phyloP scores from a whole-genome alignment of 2,888 invertebrate genomes.

The Heteropelma amictum region DNA sequence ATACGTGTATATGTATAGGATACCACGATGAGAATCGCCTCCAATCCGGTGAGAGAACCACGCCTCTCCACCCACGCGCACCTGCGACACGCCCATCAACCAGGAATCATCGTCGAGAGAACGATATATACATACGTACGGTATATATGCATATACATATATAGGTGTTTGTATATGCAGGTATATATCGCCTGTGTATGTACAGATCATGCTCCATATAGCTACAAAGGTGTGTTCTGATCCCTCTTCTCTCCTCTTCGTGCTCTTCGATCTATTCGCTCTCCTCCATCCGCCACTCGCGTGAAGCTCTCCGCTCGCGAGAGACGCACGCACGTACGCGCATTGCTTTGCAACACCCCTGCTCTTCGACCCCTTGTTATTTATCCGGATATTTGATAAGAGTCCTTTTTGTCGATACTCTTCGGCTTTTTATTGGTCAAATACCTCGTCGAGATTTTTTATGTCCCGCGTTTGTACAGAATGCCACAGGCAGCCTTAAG shows the following conservation, averaged over 20 bases:
- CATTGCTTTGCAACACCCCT: neutral
- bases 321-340: constrained; percentile 24
- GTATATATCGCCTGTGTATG: constrained; percentile 1
- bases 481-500: too few relatives aligned
- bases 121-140: constrained; percentile 7
- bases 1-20: constrained; percentile 16
- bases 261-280: constrained; percentile 36
- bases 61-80: constrained; percentile 77
- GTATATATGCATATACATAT: constrained; percentile 1
- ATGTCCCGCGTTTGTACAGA: too few relatives aligned
- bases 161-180: neutral
- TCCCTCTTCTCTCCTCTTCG: constrained; percentile 18
- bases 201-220: constrained; percentile 10
- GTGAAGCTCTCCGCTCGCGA: constrained; percentile 32
- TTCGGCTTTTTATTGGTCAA: too few relatives aligned
- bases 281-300: constrained; percentile 51
- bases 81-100: constrained; percentile 75
- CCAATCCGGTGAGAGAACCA: constrained; percentile 71
- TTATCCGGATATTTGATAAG: neutral
- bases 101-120: constrained; percentile 57
- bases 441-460: too few relatives aligned
- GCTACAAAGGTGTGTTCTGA: constrained; percentile 37
- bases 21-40: constrained; percentile 57
- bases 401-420: too few relatives aligned
- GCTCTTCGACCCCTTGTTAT: neutral